Evolutionary conservation across 2,797 vertebrate species (phyloP).

Genomic region (Limosa lapponica): DNA sequence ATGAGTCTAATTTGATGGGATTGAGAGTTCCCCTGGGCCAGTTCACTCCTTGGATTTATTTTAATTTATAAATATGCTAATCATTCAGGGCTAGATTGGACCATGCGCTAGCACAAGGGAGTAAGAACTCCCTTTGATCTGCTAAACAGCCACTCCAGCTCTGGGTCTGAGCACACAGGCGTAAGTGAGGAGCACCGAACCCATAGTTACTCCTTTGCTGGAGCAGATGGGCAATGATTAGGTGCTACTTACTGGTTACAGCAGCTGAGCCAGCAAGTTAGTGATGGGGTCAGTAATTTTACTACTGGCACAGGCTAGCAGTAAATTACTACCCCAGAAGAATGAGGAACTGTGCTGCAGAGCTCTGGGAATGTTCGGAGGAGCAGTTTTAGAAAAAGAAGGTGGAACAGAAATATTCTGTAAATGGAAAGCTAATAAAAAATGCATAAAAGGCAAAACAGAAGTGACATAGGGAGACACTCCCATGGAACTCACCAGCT

Average conservation of each 20-base stretch:
- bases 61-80: background rate
- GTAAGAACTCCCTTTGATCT: background rate
- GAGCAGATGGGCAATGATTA: background rate
- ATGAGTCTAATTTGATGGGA: conserved; percentile 36
- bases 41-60: background rate
- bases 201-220: background rate
- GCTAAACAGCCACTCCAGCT: background rate
- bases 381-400: background rate
- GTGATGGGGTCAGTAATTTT: background rate
- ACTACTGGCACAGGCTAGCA: background rate
- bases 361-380: background rate
- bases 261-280: background rate
- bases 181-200: background rate
- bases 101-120: background rate
- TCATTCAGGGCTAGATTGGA: background rate
- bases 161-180: background rate
- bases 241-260: background rate
- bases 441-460: background rate
- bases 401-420: background rate
- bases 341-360: background rate
- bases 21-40: background rate
- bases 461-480: background rate
- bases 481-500: background rate
- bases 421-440: background rate
- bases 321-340: background rate